Percentiles rank a stretch among this genome's conserved stretches.
phyloP scores from a whole-genome alignment of 2,113 vertebrate genomes.

The Syngnathus scovelli region DNA sequence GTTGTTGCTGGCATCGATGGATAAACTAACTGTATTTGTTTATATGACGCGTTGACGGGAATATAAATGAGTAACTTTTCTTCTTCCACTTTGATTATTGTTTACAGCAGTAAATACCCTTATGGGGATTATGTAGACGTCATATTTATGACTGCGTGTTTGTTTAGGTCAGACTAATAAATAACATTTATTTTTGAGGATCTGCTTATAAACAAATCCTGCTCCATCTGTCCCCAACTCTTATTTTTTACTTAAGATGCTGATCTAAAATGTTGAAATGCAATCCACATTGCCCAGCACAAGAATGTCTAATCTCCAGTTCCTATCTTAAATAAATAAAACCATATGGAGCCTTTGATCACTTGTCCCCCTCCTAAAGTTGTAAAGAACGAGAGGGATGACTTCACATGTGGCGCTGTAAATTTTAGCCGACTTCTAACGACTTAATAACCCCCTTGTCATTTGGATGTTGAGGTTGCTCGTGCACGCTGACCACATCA shows the following conservation, averaged over 20 bases:
- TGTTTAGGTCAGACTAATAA: not conserved
- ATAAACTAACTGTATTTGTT: no score
- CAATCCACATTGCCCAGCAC: not conserved
- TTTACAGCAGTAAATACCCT: not conserved
- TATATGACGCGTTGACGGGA: no score
- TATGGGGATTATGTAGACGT: not conserved
- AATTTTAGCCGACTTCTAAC: slow-evolving; percentile 37
- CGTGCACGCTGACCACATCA: slow-evolving; percentile 23
- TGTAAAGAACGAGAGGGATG: slow-evolving; percentile 42
- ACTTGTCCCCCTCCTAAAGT: slow-evolving; percentile 26
- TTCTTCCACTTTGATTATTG: not conserved
- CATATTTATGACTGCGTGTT: not conserved
- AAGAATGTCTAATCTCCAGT: slow-evolving; percentile 22
- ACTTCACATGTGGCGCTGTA: slow-evolving; percentile 30
- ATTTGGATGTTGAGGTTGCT: slow-evolving; percentile 20
- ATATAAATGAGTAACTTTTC: not conserved
- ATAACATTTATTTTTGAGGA: not conserved
- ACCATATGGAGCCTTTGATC: slow-evolving; percentile 52
- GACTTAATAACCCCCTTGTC: slow-evolving; percentile 24
- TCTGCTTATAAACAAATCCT: not conserved
- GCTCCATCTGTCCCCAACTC: not conserved
- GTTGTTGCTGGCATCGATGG: no score
- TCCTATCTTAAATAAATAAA: slow-evolving; percentile 44
- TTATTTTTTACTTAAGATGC: not conserved
- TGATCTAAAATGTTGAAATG: slow-evolving; percentile 8